Conservation (phyloP, 2,797 vertebrate genomes). For the Sitta carolinensis region DNA sequence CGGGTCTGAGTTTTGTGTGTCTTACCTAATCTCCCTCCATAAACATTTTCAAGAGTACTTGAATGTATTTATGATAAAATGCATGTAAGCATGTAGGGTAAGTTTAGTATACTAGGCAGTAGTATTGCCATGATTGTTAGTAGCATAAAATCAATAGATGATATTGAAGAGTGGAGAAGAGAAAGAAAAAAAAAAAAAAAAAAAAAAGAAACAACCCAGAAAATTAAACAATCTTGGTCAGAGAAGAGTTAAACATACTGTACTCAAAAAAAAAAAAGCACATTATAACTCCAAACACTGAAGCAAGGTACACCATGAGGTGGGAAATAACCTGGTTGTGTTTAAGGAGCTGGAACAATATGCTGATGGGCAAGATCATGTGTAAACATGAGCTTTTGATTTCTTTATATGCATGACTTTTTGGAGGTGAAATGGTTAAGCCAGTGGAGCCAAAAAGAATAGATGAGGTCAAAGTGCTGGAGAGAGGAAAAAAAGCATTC, state of each 20-base stretch:
- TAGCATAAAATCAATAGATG: neutral
- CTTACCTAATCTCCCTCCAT: neutral
- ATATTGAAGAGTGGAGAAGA: neutral
- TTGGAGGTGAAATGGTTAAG: constrained; percentile 7
- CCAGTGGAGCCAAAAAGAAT: neutral
- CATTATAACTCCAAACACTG: neutral
- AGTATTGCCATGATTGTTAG: neutral
- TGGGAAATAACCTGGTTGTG: neutral
- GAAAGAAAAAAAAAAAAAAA: too few relatives aligned
- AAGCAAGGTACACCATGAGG: accelerated
- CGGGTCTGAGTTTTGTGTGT: neutral
- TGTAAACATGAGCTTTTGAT: neutral
- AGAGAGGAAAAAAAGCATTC: neutral
- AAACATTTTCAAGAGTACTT: neutral
- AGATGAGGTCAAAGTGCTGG: neutral
- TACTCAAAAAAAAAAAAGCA: neutral
- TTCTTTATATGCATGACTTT: neutral
- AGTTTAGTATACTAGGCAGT: neutral
- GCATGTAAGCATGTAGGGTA: accelerated
- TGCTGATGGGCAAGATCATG: neutral
- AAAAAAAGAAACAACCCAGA: too few relatives aligned
- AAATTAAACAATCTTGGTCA: neutral
- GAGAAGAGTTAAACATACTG: neutral
- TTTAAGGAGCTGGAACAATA: neutral
- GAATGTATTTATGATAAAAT: neutral